These are phyloP conservation scores for Ridgeia piscesae DNA, from an alignment of 1,140 invertebrate species.

Conservation along the genomic window DNA sequence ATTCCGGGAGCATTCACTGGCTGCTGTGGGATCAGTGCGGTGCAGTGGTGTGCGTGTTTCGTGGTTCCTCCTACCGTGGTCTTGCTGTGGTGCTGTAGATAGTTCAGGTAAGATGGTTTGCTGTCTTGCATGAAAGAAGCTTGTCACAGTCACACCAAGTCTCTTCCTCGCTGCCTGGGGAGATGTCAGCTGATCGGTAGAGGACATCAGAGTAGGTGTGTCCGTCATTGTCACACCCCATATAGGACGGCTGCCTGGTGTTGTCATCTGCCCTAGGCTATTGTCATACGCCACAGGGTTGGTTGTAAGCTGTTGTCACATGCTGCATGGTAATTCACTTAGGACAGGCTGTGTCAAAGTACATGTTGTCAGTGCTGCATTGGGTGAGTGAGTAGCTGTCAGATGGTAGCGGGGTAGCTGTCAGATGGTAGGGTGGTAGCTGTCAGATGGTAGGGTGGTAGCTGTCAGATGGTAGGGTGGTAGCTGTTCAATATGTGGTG, in stretches of 20 bases:
- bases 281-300: neutral
- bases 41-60: neutral
- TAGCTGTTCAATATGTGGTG: neutral
- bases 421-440: no score
- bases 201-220: neutral
- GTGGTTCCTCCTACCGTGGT: neutral
- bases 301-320: neutral
- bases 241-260: neutral
- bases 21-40: neutral
- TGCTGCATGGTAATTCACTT: no score
- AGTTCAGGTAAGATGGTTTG: neutral
- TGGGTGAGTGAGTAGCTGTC: no score
- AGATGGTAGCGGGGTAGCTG: no score
- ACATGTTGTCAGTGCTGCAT: no score
- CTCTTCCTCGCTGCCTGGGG: neutral
- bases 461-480: neutral
- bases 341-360: no score
- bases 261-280: neutral
- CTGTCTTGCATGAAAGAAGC: neutral
- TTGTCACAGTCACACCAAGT: neutral
- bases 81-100: neutral
- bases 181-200: neutral
- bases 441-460: neutral
- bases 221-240: no score
- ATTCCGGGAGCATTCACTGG: neutral